A percentile compares a stretch with the other conserved stretches of the same genome.
These are phyloP conservation scores for Argyrosomus regius DNA, from an alignment of 2,797 vertebrate species.

Conservation along the genomic window DNA sequence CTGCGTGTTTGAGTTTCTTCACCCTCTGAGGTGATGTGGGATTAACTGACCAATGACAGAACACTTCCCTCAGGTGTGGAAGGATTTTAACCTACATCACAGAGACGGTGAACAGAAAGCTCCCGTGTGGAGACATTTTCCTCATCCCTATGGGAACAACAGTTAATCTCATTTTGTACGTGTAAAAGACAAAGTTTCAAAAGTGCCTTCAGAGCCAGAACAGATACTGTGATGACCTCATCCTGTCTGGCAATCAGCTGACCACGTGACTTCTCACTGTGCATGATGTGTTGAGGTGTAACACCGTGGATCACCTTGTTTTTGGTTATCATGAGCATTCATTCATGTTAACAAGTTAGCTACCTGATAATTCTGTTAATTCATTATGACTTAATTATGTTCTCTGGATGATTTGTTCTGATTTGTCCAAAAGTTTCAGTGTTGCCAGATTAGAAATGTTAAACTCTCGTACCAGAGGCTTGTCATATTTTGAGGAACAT, in stretches of 20 bases:
- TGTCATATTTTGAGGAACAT: too few relatives aligned
- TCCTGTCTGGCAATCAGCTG: neutral
- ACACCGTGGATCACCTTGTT: neutral
- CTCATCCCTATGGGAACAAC: conserved; percentile 40
- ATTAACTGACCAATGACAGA: neutral
- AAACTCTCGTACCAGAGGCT: too few relatives aligned
- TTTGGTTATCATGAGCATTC: neutral
- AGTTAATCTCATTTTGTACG: neutral
- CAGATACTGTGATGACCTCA: neutral
- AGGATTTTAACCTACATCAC: neutral
- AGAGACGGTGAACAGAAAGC: neutral
- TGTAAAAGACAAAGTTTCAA: neutral
- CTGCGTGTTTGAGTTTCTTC: neutral
- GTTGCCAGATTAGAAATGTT: too few relatives aligned
- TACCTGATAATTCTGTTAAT: neutral
- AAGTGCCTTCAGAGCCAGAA: conserved; percentile 23
- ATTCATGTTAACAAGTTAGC: neutral
- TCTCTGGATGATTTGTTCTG: neutral
- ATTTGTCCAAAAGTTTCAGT: neutral
- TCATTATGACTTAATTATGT: neutral
- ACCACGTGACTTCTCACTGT: neutral
- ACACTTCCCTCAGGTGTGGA: neutral
- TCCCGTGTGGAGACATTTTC: neutral
- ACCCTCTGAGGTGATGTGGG: neutral
- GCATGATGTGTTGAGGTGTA: neutral